Conservation (phyloP, 2,888 invertebrate species). For the Homarus gammarus region DNA sequence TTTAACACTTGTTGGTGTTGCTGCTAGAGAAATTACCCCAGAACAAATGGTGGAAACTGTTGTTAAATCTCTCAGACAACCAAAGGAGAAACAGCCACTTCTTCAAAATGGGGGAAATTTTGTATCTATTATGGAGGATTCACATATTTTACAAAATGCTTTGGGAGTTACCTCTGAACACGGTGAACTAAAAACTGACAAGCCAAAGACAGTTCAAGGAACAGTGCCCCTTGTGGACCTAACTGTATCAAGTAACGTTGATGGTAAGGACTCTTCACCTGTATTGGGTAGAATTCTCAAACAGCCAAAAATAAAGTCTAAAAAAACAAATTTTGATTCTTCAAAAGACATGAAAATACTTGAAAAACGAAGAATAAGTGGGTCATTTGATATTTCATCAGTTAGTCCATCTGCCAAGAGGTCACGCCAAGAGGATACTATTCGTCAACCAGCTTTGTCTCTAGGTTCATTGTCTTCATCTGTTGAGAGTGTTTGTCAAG, state of each 20-base stretch:
- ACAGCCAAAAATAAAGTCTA: neutral
- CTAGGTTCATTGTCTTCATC: neutral
- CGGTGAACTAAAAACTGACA: neutral
- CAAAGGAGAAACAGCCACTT: conserved; percentile 6
- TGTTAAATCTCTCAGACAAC: conserved; percentile 40
- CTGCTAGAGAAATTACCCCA: conserved; percentile 52
- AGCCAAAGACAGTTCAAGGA: neutral
- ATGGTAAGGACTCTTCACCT: neutral
- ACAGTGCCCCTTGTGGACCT: conserved; percentile 43
- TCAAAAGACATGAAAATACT: neutral
- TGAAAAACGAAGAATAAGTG: conserved; percentile 13
- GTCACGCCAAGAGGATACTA: neutral
- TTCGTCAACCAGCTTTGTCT: no score
- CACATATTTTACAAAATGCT: conserved; percentile 6
- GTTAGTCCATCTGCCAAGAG: conserved; percentile 7
- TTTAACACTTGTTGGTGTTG: conserved; percentile 42
- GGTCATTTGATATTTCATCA: neutral
- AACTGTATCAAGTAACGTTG: conserved; percentile 22
- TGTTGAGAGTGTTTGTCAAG: neutral
- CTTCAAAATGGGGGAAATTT: neutral
- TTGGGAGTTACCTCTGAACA: conserved; percentile 5
- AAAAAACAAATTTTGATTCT: neutral
- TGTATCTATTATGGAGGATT: conserved; percentile 38
- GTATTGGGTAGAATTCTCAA: neutral
- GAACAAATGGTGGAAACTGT: conserved; percentile 60